Evolutionary conservation across 2,113 vertebrate genomes (phyloP).

Genomic region (Bostrychus sinensis): DNA sequence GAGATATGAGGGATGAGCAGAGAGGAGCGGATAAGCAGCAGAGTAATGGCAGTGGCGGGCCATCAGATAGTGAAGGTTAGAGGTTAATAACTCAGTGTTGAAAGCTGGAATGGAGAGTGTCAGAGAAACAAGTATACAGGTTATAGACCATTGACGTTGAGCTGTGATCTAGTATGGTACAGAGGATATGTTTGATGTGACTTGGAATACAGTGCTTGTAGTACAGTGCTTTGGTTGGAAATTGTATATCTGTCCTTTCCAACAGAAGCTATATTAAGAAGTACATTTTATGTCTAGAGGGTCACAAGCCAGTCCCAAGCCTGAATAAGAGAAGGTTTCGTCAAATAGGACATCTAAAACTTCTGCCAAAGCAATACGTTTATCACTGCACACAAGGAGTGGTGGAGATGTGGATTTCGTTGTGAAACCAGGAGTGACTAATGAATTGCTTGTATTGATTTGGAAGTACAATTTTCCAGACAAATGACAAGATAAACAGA

Average conservation of each 20-base stretch:
- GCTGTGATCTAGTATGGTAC: background rate
- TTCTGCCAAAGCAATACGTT: no score
- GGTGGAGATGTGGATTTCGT: background rate
- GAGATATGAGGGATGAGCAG: conserved; percentile 1
- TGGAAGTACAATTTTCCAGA: background rate
- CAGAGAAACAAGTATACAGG: background rate
- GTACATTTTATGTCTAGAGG: no score
- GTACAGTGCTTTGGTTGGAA: no score
- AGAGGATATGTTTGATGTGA: background rate
- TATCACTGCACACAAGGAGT: background rate
- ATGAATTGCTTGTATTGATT: background rate
- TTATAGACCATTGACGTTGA: conserved; percentile 3
- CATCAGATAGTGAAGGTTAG: conserved; percentile 34
- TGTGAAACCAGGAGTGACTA: background rate
- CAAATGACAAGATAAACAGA: background rate
- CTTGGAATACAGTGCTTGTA: background rate
- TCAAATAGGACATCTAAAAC: no score
- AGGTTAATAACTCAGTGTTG: conserved; percentile 40
- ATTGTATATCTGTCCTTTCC: no score
- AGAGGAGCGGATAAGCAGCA: conserved; percentile 10
- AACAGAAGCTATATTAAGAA: no score
- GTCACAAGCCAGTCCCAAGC: no score
- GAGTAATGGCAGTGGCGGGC: background rate
- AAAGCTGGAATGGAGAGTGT: background rate
- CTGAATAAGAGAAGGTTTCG: no score